Evolutionary conservation across 2,888 invertebrate species (phyloP), one percentile per base, ranked within the genome.

Genomic region (Nematopogon swammerdamellus): DNA sequence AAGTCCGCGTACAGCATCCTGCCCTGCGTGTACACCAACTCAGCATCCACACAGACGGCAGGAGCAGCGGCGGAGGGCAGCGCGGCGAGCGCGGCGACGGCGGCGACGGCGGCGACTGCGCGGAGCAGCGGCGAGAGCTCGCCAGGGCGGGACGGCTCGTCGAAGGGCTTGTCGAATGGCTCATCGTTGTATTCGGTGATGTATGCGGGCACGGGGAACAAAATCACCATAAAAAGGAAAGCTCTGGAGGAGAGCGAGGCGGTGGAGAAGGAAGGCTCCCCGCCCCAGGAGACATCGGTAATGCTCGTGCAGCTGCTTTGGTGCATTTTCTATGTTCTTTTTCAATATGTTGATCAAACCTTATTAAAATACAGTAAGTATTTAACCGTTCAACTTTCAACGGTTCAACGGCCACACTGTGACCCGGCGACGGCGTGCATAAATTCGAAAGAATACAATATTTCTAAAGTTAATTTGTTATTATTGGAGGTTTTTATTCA

Each of bases 211-310:
- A 83, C 86, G 56, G 90, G 90, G 49, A 91, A 90, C 67, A 91
- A 91, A 80, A 89, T 91, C 59, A 91, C 90, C 45, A 89, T 91
- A 57, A 91, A 91, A 67, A 80, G 91, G 57, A 91, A 90, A 80
- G 85, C 85, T 50, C 75, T 84, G 2, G 85, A 84, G 55, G 84
- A 83, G 48, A 70, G 70, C 29, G 82, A 82, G 16, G 58, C 63
- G 52, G 67, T 55, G 63, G 66, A 51, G 68, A 67, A 58, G 59
- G 61, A 59, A 61, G 59, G 62, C 68, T 67, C 63, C 67, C 68
- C 62, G 60, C 59, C 57, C 53, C 44, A 44, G 19, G 19, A 18
- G 16, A 14, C 44, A 3, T 19, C 19, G 44, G 19, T 19, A 43
- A 43, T 17, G 10, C 16, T 18, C n/a, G n/a, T n/a, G n/a, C n/a